These are phyloP conservation scores for Megaustenia siamemsis DNA, from an alignment of 2,888 invertebrate genomes.

Conservation along the genomic window DNA sequence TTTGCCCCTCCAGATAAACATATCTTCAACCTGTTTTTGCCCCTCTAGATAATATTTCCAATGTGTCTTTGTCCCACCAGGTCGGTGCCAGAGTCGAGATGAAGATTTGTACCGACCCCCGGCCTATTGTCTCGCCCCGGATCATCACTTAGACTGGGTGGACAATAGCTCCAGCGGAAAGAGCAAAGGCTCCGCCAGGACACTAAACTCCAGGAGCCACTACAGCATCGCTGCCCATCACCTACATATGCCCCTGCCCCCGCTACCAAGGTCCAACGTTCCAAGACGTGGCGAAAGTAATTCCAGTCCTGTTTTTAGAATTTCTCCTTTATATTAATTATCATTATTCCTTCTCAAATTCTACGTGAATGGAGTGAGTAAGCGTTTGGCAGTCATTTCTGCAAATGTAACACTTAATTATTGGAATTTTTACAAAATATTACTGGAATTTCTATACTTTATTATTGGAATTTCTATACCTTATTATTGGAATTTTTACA, in stretches of 20 bases:
- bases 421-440: no score
- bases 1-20: background rate
- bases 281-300: constrained; percentile 39
- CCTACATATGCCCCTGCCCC: constrained; percentile 46
- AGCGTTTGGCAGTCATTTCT: no score
- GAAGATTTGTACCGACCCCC: constrained; percentile 51
- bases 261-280: constrained; percentile 40
- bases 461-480: no score
- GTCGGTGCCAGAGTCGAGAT: constrained; percentile 47
- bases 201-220: constrained; percentile 46
- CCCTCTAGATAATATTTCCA: background rate
- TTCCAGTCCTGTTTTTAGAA: background rate
- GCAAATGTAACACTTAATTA: no score
- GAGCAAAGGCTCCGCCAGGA: constrained; percentile 45
- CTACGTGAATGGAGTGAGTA: no score
- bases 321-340: no score
- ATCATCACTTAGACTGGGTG: constrained; percentile 41
- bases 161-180: constrained; percentile 36
- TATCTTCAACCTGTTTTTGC: background rate
- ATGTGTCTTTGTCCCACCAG: background rate
- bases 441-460: no score
- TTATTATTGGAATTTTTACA: no score
- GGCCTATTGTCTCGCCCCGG: constrained; percentile 48
- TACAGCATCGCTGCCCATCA: constrained; percentile 52
- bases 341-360: no score